Evolutionary conservation across 2,113 vertebrate species (phyloP).

Genomic region (Notarius quadriscutis): DNA sequence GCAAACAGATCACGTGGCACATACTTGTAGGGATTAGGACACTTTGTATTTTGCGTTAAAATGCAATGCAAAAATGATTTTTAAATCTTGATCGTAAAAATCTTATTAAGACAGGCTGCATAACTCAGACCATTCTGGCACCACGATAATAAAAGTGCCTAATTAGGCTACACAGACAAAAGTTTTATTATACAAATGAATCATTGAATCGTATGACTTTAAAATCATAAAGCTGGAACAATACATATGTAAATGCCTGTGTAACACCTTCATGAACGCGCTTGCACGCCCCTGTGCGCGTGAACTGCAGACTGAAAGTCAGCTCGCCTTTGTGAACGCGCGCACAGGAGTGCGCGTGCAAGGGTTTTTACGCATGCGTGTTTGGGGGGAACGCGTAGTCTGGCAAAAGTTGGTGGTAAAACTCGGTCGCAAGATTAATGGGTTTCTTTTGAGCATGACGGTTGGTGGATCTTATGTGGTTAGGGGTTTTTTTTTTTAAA

Average conservation of each 20-base stretch:
- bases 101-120: neutral
- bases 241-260: slow-evolving; percentile 4
- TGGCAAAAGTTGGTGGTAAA: slow-evolving; percentile 77
- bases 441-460: slow-evolving; percentile 87
- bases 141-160: neutral
- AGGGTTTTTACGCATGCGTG: slow-evolving; percentile 21
- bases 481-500: slow-evolving; percentile 45
- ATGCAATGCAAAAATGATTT: neutral
- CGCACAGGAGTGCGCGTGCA: slow-evolving; percentile 25
- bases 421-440: slow-evolving; percentile 85
- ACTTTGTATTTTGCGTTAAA: neutral
- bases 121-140: neutral
- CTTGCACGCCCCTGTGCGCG: slow-evolving; percentile 33
- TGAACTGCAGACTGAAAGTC: slow-evolving; percentile 26
- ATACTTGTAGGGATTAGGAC: neutral
- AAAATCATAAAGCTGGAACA: neutral
- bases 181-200: neutral
- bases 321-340: slow-evolving; percentile 3
- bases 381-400: slow-evolving; percentile 51
- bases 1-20: neutral
- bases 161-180: neutral
- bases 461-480: slow-evolving; percentile 85
- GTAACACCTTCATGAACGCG: slow-evolving; percentile 27
- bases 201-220: neutral
- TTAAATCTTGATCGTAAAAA: neutral